Conservation (phyloP, 2,113 vertebrate genomes). For the Cryptotis parvus region DNA sequence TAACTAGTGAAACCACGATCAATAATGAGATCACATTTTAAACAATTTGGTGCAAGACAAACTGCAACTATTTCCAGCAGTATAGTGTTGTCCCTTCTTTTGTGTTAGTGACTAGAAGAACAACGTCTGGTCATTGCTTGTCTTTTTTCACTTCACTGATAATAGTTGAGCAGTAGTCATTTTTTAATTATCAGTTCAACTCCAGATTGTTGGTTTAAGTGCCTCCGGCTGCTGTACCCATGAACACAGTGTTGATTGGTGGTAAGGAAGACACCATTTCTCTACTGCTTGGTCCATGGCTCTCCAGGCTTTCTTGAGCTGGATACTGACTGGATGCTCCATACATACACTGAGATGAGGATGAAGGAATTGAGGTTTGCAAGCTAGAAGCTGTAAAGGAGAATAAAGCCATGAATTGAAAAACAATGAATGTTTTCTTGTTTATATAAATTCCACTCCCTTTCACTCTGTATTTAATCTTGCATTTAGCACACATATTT, state of each 20-base stretch:
- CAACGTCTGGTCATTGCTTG: background rate
- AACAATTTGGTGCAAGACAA: constrained; percentile 64
- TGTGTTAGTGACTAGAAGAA: constrained; percentile 11
- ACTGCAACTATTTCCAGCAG: constrained; percentile 31
- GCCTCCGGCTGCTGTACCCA: constrained; percentile 93
- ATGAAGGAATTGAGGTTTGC: constrained; percentile 85
- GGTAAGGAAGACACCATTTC: constrained; percentile 95
- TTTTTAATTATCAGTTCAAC: background rate
- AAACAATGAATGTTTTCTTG: background rate
- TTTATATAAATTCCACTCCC: background rate
- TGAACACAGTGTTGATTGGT: constrained; percentile 98
- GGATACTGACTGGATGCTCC: constrained; percentile 89
- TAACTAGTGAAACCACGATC: constrained; percentile 68
- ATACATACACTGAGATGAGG: constrained; percentile 96
- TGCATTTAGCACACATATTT: background rate
- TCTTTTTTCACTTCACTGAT: background rate
- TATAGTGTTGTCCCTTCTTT: background rate
- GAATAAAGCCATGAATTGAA: constrained; percentile 58
- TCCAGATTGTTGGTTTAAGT: constrained; percentile 75
- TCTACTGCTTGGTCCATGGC: constrained; percentile 86
- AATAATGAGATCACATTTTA: constrained; percentile 58
- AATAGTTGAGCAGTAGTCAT: background rate
- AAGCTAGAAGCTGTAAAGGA: constrained; percentile 87
- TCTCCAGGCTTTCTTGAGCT: constrained; percentile 91
- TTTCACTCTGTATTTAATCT: constrained; percentile 27